These are phyloP conservation scores for Eulithis prunata DNA, from an alignment of 2,888 invertebrate genomes.

Conservation along the genomic window DNA sequence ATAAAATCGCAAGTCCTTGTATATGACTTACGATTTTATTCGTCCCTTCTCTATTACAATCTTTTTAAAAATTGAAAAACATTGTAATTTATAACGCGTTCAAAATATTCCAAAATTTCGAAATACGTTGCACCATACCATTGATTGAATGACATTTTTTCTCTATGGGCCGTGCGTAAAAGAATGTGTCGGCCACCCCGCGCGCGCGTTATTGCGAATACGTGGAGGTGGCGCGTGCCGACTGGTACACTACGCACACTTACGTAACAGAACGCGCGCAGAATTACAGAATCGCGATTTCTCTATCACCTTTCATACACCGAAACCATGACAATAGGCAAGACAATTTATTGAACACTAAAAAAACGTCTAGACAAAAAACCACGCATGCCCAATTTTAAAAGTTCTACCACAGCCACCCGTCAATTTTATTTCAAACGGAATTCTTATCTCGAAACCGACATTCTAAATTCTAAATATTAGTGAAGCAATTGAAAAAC, in stretches of 20 bases:
- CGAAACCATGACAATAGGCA: conserved; percentile 61
- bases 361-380: conserved; percentile 71
- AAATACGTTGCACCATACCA: conserved; percentile 27
- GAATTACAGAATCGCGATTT: conserved; percentile 77
- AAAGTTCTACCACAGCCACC: conserved; percentile 45
- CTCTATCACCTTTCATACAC: conserved; percentile 75
- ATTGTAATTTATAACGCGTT: background rate
- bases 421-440: conserved; percentile 28
- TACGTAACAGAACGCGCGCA: conserved; percentile 75
- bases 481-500: conserved; percentile 83
- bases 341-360: conserved; percentile 59
- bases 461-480: conserved; percentile 81
- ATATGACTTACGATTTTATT: too few species aligned
- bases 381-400: conserved; percentile 41
- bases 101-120: conserved; percentile 9
- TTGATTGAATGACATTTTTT: conserved; percentile 50
- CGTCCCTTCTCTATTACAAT: too few species aligned
- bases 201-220: conserved; percentile 67
- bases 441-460: conserved; percentile 67
- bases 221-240: conserved; percentile 72
- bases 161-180: conserved; percentile 58
- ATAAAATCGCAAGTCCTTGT: too few species aligned
- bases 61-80: too few species aligned
- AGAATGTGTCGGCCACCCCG: conserved; percentile 78
- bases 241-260: conserved; percentile 62